phyloP scores from a whole-genome alignment of 2,113 vertebrate species.

The Epinephelus fuscoguttatus region DNA sequence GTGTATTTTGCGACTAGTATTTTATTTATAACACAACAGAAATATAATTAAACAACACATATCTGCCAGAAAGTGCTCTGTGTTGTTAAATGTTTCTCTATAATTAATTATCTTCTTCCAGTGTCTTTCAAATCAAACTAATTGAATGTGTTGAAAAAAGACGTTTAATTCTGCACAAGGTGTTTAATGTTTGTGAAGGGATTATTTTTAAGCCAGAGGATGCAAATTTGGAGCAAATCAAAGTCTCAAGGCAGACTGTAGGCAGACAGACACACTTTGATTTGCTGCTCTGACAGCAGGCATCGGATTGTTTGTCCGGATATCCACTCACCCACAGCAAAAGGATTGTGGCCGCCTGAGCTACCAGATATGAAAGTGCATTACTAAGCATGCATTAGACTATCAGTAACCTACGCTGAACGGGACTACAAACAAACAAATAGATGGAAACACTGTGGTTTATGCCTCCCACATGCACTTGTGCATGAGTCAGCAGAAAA shows the following conservation, averaged over 20 bases:
- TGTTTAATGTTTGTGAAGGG: background rate
- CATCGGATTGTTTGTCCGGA: conserved; percentile 40
- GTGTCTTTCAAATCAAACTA: background rate
- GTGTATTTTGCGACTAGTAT: background rate
- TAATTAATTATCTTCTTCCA: background rate
- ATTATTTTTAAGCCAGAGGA: background rate
- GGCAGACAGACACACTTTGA: conserved; percentile 50
- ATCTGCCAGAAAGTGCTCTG: conserved; percentile 3
- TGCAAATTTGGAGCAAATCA: conserved; percentile 12
- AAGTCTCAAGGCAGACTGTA: conserved; percentile 34
- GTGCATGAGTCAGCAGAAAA: conserved; percentile 77
- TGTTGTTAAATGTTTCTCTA: conserved; percentile 7
- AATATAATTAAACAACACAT: conserved; percentile 19
- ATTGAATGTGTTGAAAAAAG: background rate
- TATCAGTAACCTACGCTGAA: conserved; percentile 57
- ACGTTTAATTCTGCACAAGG: background rate
- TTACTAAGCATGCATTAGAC: conserved; percentile 59
- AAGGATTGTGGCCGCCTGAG: conserved; percentile 36
- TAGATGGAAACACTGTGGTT: conserved; percentile 55
- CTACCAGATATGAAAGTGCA: conserved; percentile 55
- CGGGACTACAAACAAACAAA: conserved; percentile 69
- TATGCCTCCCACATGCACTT: conserved; percentile 66
- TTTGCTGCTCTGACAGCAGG: conserved; percentile 36
- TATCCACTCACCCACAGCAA: conserved; percentile 55
- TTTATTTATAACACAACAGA: background rate